Evolutionary conservation across 2,797 vertebrate genomes (phyloP), one percentile per base, ranked within the genome.

Genomic region (Philypnodon macrostomus): DNA sequence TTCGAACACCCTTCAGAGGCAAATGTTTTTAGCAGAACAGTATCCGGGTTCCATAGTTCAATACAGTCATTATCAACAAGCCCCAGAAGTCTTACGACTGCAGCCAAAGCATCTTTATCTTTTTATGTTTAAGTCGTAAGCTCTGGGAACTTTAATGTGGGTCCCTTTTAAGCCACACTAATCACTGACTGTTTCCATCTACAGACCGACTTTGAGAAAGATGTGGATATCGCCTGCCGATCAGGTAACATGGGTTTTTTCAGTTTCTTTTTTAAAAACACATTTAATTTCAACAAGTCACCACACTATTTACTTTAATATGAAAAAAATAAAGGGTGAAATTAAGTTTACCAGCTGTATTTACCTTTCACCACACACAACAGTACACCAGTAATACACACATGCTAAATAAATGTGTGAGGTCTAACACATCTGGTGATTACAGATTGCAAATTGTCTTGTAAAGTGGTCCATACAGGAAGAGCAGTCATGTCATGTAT

Each of bases 171-270:
- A 38, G 16, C 33, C 38, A 11, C 30, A 14, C 33, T 76, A 19
- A 79, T 9, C 11, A 17, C 60, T 27, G 12, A 27, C 55, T 7
- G 30, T 13, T 60, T n/a, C 61, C 41, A 12, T 79, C 45, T 81
- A 80, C 93, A 99, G 97, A 99, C 97, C 62, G 97, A 99, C 87
- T 99, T 98, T 87, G 96, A 99, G 89, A 99, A 99, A 85, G 97
- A 99, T 2, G 97, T 99, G 85, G 97, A 99, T 90, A 98, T 99
- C 76, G 97, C 97, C 79, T 99, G 97, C 85, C 91, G 96, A 79
- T 99, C 97, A 93, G 97, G 97, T 98, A 95, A 47, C 33, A 39
- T 18, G 8, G 52, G 8, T 5, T 29, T 63, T 58, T 70, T 66
- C 26, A 68, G 45, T 62, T 6, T 23, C 21, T 6, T 23, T 23